Base-by-base conservation (phyloP, 2,888 invertebrate species). In the Rhyacophila evoluta region DNA sequence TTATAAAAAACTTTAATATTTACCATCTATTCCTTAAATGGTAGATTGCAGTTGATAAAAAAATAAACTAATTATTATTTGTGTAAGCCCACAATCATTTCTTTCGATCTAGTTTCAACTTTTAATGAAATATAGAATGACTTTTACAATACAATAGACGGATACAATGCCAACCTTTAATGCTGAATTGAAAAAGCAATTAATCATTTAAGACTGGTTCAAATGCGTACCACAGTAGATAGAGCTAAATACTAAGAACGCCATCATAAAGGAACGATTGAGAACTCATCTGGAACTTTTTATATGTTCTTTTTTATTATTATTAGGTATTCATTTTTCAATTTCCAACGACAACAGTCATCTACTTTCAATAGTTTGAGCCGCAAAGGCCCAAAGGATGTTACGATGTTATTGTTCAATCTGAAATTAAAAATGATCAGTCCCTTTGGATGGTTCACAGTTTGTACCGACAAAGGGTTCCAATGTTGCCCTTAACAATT, bases 391-490 rank as follows among this genome's bases (percentile, higher is more conserved):
- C 76, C 37, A 38, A 36, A 69, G 78, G 75, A 69, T 73, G 41
- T 72, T 78, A 72, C 75, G 78, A 81, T 81, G 76, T 78, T 76
- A 75, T 81, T 81, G 81, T 81, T 78, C 71, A 72, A 81, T 74
- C 39, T 36, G 68, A 75, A 77, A 70, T 79, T 74, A 55, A 77
- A 77, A 81, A 78, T 38, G 81, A 81, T 81, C 73, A 74, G 76
- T 79, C 72, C 73, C 71, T 76, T 79, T 76, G 15, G 37, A 37
- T 33, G 27, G 55, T 74, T 33, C 10, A 41, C 75, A 25, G 33
- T 76, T 27, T n/a, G 19, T 27, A 74, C 80, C 82, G 80, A 80
- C 80, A 82, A 81, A 81, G 81, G 39, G 41, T 39, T 12, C 41
- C 38, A 73, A 36, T 77, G 72, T 36, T 76, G 55, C 74, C 77